A percentile compares a stretch with the other conserved stretches of the same genome.
Evolutionary conservation across 1,140 invertebrate genomes (phyloP).

Genomic region (Drosophila pseudoananassae): DNA sequence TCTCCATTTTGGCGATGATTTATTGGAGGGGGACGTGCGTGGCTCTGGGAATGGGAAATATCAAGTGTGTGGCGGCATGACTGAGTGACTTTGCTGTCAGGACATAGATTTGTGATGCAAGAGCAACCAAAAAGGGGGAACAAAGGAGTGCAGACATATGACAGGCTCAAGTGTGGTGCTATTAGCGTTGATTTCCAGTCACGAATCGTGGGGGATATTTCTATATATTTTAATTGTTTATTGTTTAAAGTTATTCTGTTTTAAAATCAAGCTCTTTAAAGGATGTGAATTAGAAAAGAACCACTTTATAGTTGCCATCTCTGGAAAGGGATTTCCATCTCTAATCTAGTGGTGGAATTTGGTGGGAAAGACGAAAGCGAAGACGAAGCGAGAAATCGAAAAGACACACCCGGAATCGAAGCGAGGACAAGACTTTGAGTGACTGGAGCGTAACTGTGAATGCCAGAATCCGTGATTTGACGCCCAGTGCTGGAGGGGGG

Average conservation of each 20-base stretch:
- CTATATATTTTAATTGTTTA: neutral
- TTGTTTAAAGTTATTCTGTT: too few species aligned
- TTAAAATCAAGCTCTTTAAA: neutral
- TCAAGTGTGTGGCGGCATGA: conserved; percentile 74
- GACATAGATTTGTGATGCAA: conserved; percentile 61
- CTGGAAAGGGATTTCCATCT: too few species aligned
- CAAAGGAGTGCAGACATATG: conserved; percentile 50
- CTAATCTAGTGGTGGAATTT: conserved; percentile 12
- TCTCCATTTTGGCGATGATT: conserved; percentile 2
- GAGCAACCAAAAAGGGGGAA: conserved; percentile 26
- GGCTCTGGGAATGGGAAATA: conserved; percentile 10
- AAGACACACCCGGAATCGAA: conserved; percentile 46
- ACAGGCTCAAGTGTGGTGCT: conserved; percentile 61
- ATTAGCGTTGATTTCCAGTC: conserved; percentile 9
- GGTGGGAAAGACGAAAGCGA: conserved; percentile 35
- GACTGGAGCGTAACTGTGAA: conserved; percentile 46
- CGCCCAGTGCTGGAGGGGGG: conserved; percentile 21
- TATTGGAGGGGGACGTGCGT: neutral
- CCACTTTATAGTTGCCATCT: too few species aligned
- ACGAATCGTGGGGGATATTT: neutral
- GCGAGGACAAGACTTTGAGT: conserved; percentile 21
- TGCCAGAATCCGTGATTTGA: conserved; percentile 56
- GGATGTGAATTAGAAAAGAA: too few species aligned
- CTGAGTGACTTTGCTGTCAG: conserved; percentile 75
- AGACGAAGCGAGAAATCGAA: conserved; percentile 67